These are phyloP conservation scores for Pterophyllum scalare DNA, from an alignment of 2,113 vertebrate species.

Conservation along the genomic window DNA sequence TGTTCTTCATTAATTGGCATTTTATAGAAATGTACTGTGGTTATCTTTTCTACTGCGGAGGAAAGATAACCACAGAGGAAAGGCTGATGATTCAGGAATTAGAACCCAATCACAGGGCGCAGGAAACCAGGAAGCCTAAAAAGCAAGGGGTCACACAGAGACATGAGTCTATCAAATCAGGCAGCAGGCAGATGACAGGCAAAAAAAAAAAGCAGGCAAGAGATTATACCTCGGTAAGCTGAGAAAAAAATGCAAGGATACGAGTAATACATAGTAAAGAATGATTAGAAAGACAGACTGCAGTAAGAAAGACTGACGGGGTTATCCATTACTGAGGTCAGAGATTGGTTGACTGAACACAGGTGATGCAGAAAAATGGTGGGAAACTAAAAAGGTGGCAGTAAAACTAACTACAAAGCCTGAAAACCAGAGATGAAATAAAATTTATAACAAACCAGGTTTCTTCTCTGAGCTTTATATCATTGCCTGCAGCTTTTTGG, in stretches of 20 bases:
- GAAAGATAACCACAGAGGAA: not conserved
- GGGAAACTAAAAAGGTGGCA: not conserved
- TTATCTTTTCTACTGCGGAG: not conserved
- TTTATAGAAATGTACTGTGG: not conserved
- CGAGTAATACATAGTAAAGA: not conserved
- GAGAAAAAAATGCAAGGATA: not conserved
- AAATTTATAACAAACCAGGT: not conserved
- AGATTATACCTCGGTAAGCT: not conserved
- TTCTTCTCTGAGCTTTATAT: not conserved
- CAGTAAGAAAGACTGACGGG: not conserved
- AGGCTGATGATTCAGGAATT: not conserved
- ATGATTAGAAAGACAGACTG: not conserved
- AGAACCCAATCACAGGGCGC: not conserved
- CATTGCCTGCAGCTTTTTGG: not conserved
- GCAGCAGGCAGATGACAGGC: not conserved
- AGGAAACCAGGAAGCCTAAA: not conserved
- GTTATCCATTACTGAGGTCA: not conserved
- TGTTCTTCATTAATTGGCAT: not conserved
- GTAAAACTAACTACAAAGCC: not conserved
- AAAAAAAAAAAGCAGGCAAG: not conserved
- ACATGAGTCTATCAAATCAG: accelerated
- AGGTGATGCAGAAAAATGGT: not conserved
- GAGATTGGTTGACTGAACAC: not conserved
- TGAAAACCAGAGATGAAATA: not conserved
- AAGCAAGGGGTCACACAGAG: not conserved